Conservation (phyloP, 2,888 invertebrate genomes). For the Germaria angustata region DNA sequence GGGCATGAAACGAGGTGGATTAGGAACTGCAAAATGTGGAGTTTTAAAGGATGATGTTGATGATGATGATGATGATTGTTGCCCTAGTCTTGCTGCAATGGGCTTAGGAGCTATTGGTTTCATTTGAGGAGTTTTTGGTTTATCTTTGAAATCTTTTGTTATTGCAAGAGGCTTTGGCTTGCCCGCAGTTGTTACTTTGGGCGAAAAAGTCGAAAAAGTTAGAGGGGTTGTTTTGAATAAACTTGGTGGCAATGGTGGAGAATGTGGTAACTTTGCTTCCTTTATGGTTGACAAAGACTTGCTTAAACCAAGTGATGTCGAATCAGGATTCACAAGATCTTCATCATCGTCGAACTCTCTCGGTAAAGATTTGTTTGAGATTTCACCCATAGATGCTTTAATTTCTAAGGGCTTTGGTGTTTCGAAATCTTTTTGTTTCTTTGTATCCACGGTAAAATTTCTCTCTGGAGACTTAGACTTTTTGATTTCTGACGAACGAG, state of each 20-base stretch:
- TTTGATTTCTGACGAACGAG: conserved; percentile 20
- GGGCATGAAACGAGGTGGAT: conserved; percentile 71
- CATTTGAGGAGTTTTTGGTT: conserved; percentile 54
- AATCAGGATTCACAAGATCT: conserved; percentile 54
- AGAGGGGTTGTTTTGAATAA: conserved; percentile 76
- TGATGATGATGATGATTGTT: neutral
- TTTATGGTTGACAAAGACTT: conserved; percentile 70
- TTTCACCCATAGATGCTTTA: conserved; percentile 32
- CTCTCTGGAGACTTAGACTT: neutral
- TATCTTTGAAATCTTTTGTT: conserved; percentile 46
- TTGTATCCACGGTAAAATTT: neutral
- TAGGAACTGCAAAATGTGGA: conserved; percentile 76
- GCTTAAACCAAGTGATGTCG: conserved; percentile 42
- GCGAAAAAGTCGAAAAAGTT: conserved; percentile 71
- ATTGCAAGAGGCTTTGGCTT: conserved; percentile 48
- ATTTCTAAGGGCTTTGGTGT: conserved; percentile 53
- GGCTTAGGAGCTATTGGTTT: conserved; percentile 62
- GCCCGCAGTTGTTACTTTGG: conserved; percentile 43
- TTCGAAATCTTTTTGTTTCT: conserved; percentile 19
- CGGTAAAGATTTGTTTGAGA: neutral
- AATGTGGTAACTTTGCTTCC: conserved; percentile 74
- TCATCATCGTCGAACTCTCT: conserved; percentile 57
- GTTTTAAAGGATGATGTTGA: conserved; percentile 47
- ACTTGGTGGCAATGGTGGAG: conserved; percentile 78
- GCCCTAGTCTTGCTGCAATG: conserved; percentile 18